A percentile compares a stretch with the other conserved stretches of the same genome.
phyloP scores from a whole-genome alignment of 1,140 invertebrate species.

The Panonychus citri region DNA sequence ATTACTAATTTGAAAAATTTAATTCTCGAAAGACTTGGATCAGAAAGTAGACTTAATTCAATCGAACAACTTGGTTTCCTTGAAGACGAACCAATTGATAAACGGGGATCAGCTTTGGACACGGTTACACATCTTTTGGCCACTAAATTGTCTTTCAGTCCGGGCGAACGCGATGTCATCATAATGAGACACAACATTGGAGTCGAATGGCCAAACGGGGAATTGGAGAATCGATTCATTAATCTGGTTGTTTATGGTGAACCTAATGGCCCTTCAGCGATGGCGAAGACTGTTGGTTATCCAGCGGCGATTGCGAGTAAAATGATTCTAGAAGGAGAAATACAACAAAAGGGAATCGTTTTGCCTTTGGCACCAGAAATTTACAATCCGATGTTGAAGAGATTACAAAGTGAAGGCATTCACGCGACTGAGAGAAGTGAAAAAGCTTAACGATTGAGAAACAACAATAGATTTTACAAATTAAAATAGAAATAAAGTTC shows the following conservation, averaged over 20 bases:
- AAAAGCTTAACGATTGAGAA: background rate
- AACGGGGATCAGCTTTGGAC: conserved; percentile 64
- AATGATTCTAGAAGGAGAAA: conserved; percentile 95
- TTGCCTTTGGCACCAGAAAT: conserved; percentile 69
- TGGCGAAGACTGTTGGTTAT: conserved; percentile 90
- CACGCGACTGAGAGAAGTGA: background rate
- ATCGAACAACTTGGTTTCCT: conserved; percentile 68
- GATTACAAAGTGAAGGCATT: conserved; percentile 62
- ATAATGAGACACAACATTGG: conserved; percentile 78
- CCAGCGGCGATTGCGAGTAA: conserved; percentile 85
- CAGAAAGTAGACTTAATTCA: conserved; percentile 35
- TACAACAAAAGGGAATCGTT: conserved; percentile 75
- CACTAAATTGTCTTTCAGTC: conserved; percentile 25
- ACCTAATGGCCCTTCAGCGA: conserved; percentile 61
- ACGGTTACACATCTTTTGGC: conserved; percentile 61
- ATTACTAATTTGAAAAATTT: conserved; percentile 72
- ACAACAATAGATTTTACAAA: too few relatives aligned
- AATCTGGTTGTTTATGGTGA: conserved; percentile 86
- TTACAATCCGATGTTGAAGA: conserved; percentile 62
- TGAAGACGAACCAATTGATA: conserved; percentile 50
- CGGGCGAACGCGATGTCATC: conserved; percentile 73
- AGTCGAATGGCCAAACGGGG: conserved; percentile 70
- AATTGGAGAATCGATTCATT: conserved; percentile 52
- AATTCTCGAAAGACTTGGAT: conserved; percentile 43
- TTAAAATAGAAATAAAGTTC: too few relatives aligned